Conservation (phyloP, 2,888 invertebrate genomes). For the Caradrina clavipalpis region DNA sequence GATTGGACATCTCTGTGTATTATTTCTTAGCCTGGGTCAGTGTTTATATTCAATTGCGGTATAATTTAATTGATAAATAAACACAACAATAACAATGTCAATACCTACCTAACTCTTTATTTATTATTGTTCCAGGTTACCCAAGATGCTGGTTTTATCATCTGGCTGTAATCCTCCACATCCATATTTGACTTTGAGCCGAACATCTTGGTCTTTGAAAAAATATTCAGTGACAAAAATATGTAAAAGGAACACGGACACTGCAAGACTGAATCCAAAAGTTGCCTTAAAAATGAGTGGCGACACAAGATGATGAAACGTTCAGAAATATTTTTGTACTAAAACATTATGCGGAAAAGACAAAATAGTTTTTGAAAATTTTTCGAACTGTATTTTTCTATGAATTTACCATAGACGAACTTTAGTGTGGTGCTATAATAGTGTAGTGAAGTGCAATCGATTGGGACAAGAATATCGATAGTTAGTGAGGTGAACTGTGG, state of each 20-base stretch:
- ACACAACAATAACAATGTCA: background rate
- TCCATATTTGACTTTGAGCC: slow-evolving; percentile 60
- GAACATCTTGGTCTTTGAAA: slow-evolving; percentile 51
- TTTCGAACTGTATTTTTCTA: slow-evolving; percentile 77
- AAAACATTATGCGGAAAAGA: slow-evolving; percentile 72
- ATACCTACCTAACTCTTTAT: slow-evolving; percentile 8
- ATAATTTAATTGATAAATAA: slow-evolving; percentile 1
- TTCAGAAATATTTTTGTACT: slow-evolving; percentile 74
- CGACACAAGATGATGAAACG: slow-evolving; percentile 81
- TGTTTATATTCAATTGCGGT: slow-evolving; percentile 21
- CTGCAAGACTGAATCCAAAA: slow-evolving; percentile 81
- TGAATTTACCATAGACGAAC: slow-evolving; percentile 69
- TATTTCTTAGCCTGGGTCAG: slow-evolving; percentile 38
- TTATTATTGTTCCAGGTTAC: slow-evolving; percentile 79
- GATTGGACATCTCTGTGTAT: background rate
- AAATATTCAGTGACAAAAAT: slow-evolving; percentile 63
- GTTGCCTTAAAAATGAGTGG: slow-evolving; percentile 84
- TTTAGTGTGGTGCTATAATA: slow-evolving; percentile 77
- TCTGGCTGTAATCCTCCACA: slow-evolving; percentile 66
- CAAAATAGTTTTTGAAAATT: slow-evolving; percentile 73
- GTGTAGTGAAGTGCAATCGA: slow-evolving; percentile 80
- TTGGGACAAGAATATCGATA: slow-evolving; percentile 76
- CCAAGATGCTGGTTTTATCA: slow-evolving; percentile 82
- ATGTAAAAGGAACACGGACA: slow-evolving; percentile 69
- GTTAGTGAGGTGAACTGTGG: slow-evolving; percentile 71